Percentiles rank a stretch among this genome's conserved stretches.
Evolutionary conservation across 1,140 invertebrate genomes (phyloP).

Genomic region (Bombus superbus): DNA sequence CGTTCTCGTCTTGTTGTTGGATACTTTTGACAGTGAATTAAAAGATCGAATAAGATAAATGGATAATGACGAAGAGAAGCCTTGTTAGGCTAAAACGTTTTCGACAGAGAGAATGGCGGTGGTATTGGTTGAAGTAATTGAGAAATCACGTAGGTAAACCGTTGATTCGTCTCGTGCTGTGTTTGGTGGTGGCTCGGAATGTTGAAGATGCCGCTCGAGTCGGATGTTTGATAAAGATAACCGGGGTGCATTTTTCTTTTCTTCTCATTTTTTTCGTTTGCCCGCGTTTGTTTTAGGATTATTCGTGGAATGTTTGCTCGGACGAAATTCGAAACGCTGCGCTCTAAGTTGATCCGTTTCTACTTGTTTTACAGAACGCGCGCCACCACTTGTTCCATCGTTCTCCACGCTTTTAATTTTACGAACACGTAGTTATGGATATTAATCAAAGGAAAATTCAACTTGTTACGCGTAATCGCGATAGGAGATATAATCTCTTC

Average conservation of each 20-base stretch:
- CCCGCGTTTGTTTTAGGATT: background rate
- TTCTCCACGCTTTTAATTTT: too few relatives aligned
- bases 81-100: background rate
- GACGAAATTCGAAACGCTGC: background rate
- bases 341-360: background rate
- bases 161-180: background rate
- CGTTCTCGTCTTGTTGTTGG: background rate
- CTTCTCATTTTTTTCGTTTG: background rate
- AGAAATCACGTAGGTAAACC: background rate
- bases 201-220: background rate
- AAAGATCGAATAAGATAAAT: slow-evolving; percentile 13
- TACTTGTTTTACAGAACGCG: background rate
- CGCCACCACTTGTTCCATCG: too few relatives aligned
- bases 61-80: background rate
- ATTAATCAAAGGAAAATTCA: too few relatives aligned
- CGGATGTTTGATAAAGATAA: background rate
- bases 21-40: background rate
- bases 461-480: too few relatives aligned
- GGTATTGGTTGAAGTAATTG: background rate
- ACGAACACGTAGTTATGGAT: too few relatives aligned
- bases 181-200: background rate
- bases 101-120: background rate
- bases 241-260: background rate
- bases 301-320: background rate
- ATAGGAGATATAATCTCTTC: too few relatives aligned